Percentiles rank a stretch among this genome's conserved stretches.
Conservation (phyloP, 2,888 invertebrate genomes). For the Orthonevra nobilis region DNA sequence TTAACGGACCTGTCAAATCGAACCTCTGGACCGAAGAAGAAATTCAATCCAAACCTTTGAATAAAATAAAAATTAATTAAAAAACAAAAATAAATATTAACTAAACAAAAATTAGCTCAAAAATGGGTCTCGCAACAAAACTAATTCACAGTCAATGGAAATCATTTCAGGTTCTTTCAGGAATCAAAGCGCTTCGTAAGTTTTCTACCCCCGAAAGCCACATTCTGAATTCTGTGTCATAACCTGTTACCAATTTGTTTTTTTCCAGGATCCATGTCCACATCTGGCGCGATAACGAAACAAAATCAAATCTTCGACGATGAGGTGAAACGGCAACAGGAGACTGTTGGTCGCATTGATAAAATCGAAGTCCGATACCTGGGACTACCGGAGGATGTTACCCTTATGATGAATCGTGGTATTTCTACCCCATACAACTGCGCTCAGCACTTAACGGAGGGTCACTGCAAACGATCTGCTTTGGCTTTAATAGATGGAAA, state of each 20-base stretch:
- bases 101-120: neutral
- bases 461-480: slow-evolving; percentile 86
- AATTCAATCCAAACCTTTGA: neutral
- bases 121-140: slow-evolving; percentile 47
- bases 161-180: slow-evolving; percentile 46
- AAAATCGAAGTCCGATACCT: slow-evolving; percentile 93
- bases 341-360: slow-evolving; percentile 90
- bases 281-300: slow-evolving; percentile 81
- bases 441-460: slow-evolving; percentile 91
- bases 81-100: slow-evolving; percentile 17
- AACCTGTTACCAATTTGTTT: slow-evolving; percentile 16
- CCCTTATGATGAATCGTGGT: slow-evolving; percentile 93
- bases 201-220: slow-evolving; percentile 7
- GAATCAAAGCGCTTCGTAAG: slow-evolving; percentile 46
- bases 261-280: slow-evolving; percentile 62
- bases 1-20: slow-evolving; percentile 18
- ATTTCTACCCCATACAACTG: slow-evolving; percentile 96
- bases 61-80: neutral
- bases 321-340: slow-evolving; percentile 88
- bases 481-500: slow-evolving; percentile 90
- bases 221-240: neutral
- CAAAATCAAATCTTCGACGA: slow-evolving; percentile 87
- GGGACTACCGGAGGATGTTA: slow-evolving; percentile 87
- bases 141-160: slow-evolving; percentile 49
- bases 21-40: neutral